Conservation (phyloP, 2,888 invertebrate genomes). For the Rhopalosiphum nymphaeae region DNA sequence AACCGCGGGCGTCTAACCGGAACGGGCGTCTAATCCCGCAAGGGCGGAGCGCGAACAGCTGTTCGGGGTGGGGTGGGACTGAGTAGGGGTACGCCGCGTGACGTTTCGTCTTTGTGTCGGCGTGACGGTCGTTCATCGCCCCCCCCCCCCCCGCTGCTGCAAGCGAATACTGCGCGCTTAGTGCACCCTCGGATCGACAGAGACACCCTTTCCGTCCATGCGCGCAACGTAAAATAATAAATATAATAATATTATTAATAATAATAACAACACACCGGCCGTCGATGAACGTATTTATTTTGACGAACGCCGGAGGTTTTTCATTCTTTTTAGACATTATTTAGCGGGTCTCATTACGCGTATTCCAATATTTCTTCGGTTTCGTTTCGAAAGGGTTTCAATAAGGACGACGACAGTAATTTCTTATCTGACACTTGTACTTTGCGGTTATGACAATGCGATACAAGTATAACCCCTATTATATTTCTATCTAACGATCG, state of each 20-base stretch:
- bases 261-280: not conserved
- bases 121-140: not conserved
- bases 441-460: not conserved
- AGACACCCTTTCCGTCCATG: conserved; percentile 6
- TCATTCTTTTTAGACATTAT: not conserved
- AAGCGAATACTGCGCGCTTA: not conserved
- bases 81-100: conserved; percentile 27
- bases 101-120: conserved; percentile 42
- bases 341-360: not conserved
- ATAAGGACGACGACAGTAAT: not conserved
- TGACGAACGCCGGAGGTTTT: not conserved
- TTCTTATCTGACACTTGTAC: not conserved
- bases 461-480: not conserved
- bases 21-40: not conserved
- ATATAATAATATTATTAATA: not conserved
- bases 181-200: not conserved
- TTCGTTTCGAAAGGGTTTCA: not conserved
- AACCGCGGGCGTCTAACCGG: not conserved
- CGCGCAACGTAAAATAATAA: not conserved
- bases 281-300: not conserved
- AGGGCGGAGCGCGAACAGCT: conserved; percentile 34
- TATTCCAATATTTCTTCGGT: not conserved
- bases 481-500: not conserved
- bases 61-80: not conserved
- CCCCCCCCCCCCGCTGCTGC: not conserved